Percentiles rank a stretch among this genome's conserved stretches.
phyloP scores from a whole-genome alignment of 1,140 invertebrate species.

The Philaenus spumarius region DNA sequence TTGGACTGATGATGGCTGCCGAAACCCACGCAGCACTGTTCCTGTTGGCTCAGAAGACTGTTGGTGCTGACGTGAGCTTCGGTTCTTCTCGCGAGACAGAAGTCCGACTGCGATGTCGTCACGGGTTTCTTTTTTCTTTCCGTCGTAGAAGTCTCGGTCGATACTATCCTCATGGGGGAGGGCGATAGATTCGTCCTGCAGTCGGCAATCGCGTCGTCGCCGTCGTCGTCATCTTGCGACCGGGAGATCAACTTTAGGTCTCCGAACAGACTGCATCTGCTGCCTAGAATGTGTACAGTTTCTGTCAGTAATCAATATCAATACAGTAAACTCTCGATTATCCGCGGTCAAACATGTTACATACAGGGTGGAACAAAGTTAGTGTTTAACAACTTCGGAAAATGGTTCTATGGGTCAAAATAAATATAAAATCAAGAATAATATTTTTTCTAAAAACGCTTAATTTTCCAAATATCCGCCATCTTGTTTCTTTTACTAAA shows the following conservation, averaged over 20 bases:
- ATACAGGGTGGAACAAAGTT: too few relatives aligned
- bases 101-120: slow-evolving; percentile 19
- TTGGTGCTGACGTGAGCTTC: slow-evolving; percentile 32
- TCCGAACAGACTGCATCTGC: background rate
- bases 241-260: background rate
- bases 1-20: slow-evolving; percentile 38
- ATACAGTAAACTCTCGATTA: too few relatives aligned
- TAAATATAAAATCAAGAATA: too few relatives aligned
- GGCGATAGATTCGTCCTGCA: background rate
- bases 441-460: too few relatives aligned
- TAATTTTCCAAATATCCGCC: too few relatives aligned
- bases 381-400: too few relatives aligned
- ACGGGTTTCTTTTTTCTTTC: slow-evolving; percentile 24
- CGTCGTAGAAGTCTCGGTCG: slow-evolving; percentile 16
- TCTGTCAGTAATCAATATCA: too few relatives aligned
- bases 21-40: slow-evolving; percentile 43
- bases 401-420: too few relatives aligned
- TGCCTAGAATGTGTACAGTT: background rate
- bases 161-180: background rate
- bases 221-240: background rate
- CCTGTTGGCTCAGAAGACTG: slow-evolving; percentile 31
- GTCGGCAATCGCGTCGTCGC: background rate
- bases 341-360: too few relatives aligned
- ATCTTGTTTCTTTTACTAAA: too few relatives aligned
- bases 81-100: slow-evolving; percentile 9